Evolutionary conservation across 1,140 invertebrate genomes (phyloP).

Genomic region (Colletes latitarsis): DNA sequence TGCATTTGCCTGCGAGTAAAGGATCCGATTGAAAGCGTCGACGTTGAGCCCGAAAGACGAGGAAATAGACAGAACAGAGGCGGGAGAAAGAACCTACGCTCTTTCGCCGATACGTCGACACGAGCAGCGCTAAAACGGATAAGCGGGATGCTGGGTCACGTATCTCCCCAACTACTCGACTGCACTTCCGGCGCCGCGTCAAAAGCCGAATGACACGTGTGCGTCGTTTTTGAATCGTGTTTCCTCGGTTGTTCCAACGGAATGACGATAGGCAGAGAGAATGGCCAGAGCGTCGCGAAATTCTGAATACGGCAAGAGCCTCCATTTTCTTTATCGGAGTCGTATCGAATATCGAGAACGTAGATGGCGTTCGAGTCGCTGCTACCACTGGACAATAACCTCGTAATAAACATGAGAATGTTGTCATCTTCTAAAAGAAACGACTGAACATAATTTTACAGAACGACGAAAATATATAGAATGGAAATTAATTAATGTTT

Average conservation of each 20-base stretch:
- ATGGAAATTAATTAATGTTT: too few species aligned
- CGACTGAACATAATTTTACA: too few species aligned
- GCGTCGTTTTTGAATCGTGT: neutral
- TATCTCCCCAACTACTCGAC: conserved; percentile 17
- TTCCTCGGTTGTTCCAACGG: neutral
- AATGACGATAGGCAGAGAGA: neutral
- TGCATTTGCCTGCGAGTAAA: conserved; percentile 42
- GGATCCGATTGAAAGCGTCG: conserved; percentile 50
- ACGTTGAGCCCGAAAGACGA: conserved; percentile 6
- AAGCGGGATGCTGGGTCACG: conserved; percentile 32
- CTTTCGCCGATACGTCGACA: conserved; percentile 18
- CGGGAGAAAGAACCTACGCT: neutral
- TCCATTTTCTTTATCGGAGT: neutral
- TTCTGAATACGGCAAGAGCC: neutral
- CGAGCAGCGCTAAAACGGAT: conserved; percentile 22
- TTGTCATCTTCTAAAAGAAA: too few species aligned
- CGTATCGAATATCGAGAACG: too few species aligned
- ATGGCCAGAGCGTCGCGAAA: neutral
- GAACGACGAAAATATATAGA: too few species aligned
- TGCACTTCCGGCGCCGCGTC: neutral
- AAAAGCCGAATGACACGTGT: neutral
- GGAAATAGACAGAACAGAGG: neutral
- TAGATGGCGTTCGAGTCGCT: too few species aligned
- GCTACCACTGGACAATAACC: too few species aligned
- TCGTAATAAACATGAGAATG: too few species aligned